Evolutionary conservation across 2,888 invertebrate species (phyloP), one percentile per base, ranked within the genome.

Genomic region (Lasius platythorax): DNA sequence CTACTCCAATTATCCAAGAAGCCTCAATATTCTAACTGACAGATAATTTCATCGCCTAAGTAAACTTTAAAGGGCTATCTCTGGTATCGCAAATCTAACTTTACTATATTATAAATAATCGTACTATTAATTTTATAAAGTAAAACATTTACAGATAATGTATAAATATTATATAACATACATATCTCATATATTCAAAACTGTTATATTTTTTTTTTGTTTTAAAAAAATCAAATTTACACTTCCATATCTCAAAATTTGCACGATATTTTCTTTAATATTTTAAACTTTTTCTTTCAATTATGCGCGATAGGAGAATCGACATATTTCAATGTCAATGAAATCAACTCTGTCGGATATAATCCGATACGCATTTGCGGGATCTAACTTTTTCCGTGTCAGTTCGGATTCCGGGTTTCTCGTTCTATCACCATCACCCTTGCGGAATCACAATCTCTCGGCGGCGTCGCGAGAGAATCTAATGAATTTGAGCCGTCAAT

Each of bases 401-500:
- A 28, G n/a, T 66, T 43, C 43, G 40, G 28, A 8, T 12, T 23
- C 40, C 76, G 76, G 53, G 6, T 66, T 53, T 40, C 53, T 64
- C 64, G 64, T 53, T 73, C 30, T 30, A 64, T 64, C 64, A 63
- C 64, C 40, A 40, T 81, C 67, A 73, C 56, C 53, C 85, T 76
- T 68, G 30, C 67, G 66, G 33, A 56, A 78, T 68, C 79, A 50
- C 63, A 76, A 76, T 73, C 86, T 72, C 82, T 73, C 74, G 66
- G 18, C 50, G 30, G 83, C 75, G 84, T 84, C 70, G 76, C 86
- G 75, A 72, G 88, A 86, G 87, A 90, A 90, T 90, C 91, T 91
- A 92, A 92, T 92, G 92, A 92, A 92, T 92, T 91, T 88, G 90
- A 91, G 87, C 91, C 88, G 89, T 90, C 90, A 88, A 90, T 92